A percentile compares a stretch with the other conserved stretches of the same genome.
phyloP scores from a whole-genome alignment of 2,888 invertebrate genomes.

The Cryptocephalus moraei region DNA sequence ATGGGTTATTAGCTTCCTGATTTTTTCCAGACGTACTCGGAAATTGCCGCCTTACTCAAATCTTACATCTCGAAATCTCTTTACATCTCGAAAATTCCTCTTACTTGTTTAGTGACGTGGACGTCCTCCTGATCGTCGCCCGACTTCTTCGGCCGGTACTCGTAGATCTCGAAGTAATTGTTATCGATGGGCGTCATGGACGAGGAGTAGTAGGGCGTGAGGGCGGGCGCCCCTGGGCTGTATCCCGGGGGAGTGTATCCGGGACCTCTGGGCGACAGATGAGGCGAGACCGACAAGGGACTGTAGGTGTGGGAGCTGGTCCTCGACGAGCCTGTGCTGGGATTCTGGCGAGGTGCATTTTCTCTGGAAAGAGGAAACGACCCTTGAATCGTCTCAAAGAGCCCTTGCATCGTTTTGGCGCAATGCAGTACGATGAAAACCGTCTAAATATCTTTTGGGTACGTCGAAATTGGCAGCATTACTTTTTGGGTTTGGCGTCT shows the following conservation, averaged over 20 bases:
- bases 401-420: no score
- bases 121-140: conserved; percentile 31
- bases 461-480: no score
- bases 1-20: no score
- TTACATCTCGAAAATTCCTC: conserved; percentile 7
- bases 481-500: no score
- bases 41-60: no score
- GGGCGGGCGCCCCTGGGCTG: conserved; percentile 39
- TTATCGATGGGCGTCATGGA: conserved; percentile 34
- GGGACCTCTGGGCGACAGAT: conserved; percentile 33
- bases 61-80: neutral
- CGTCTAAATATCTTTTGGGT: no score
- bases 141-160: conserved; percentile 18
- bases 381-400: no score
- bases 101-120: conserved; percentile 49
- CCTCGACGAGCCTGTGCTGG: conserved; percentile 42
- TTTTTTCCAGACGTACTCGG: no score
- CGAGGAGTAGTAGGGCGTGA: conserved; percentile 33
- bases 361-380: conserved; percentile 20
- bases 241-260: conserved; percentile 31
- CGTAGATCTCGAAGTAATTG: conserved; percentile 30
- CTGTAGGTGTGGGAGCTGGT: conserved; percentile 38
- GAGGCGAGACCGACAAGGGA: conserved; percentile 36
- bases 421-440: no score
- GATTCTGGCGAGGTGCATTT: conserved; percentile 27